Conservation (phyloP, 2,797 vertebrate genomes). For the Channallabes apus region DNA sequence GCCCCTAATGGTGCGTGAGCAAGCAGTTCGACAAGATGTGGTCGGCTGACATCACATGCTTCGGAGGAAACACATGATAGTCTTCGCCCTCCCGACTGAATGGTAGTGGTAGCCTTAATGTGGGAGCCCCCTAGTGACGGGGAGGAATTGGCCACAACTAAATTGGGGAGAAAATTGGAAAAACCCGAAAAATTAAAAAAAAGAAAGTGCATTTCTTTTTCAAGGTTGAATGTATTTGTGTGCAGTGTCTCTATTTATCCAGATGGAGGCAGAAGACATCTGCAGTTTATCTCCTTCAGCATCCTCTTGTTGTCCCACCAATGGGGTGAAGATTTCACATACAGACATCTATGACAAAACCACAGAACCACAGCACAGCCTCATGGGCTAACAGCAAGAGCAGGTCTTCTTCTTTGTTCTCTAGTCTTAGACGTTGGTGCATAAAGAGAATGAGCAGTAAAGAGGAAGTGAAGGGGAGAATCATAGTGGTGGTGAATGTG, state of each 20-base stretch:
- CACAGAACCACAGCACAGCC: constrained; percentile 13
- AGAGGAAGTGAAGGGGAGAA: background rate
- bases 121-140: too few species aligned
- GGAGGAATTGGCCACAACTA: too few species aligned
- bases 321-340: background rate
- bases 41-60: too few species aligned
- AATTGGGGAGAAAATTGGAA: too few species aligned
- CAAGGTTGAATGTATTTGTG: background rate
- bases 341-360: background rate
- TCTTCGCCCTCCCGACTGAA: too few species aligned
- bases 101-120: too few species aligned
- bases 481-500: background rate
- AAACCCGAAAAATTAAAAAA: too few species aligned
- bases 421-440: background rate
- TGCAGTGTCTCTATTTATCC: constrained; percentile 18
- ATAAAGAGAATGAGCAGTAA: background rate
- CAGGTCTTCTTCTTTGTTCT: background rate
- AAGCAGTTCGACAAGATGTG: too few species aligned
- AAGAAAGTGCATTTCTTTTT: too few species aligned
- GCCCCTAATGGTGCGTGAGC: too few species aligned
- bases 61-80: too few species aligned
- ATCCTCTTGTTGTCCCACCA: background rate
- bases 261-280: constrained; percentile 21
- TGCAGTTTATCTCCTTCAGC: background rate
- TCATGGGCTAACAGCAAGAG: background rate